Percentiles rank a stretch among this genome's conserved stretches.
These are phyloP conservation scores for Gymnocypris eckloni DNA, from an alignment of 2,797 vertebrate species.

Conservation along the genomic window DNA sequence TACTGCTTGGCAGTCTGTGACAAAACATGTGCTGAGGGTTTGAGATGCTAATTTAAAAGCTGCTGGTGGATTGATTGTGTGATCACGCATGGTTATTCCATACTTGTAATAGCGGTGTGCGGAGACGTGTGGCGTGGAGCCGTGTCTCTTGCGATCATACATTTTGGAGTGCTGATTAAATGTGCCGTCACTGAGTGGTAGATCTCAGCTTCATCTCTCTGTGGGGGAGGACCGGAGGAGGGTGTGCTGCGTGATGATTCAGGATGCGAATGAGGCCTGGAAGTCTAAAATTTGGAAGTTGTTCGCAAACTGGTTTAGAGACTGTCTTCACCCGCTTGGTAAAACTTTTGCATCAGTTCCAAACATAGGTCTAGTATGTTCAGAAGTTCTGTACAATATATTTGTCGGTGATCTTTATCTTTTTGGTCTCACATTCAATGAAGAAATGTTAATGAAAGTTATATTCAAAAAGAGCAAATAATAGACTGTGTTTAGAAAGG, in stretches of 20 bases:
- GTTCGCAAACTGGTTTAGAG: background rate
- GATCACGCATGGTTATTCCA: slow-evolving; percentile 58
- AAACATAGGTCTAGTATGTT: background rate
- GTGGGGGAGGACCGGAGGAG: slow-evolving; percentile 49
- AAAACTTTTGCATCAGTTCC: background rate
- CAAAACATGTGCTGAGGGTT: slow-evolving; percentile 63
- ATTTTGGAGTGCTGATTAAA: slow-evolving; percentile 64
- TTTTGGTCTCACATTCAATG: background rate
- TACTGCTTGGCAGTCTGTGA: slow-evolving; percentile 62
- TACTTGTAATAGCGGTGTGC: slow-evolving; percentile 50
- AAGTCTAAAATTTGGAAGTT: background rate
- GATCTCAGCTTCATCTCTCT: slow-evolving; percentile 63
- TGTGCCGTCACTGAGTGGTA: slow-evolving; percentile 58
- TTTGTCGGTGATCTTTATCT: background rate
- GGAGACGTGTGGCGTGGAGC: slow-evolving; percentile 49
- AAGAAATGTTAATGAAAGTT: background rate
- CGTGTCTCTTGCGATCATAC: slow-evolving; percentile 59
- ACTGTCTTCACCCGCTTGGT: background rate
- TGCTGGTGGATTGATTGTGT: slow-evolving; percentile 58
- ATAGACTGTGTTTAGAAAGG: background rate
- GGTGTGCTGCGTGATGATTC: slow-evolving; percentile 27
- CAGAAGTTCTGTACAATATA: background rate
- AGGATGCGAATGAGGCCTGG: slow-evolving; percentile 15
- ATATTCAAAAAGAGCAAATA: background rate
- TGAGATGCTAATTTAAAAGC: slow-evolving; percentile 62